Evolutionary conservation across 1,140 invertebrate species (phyloP), one percentile per base, ranked within the genome.

Genomic region (Papilio helenus): DNA sequence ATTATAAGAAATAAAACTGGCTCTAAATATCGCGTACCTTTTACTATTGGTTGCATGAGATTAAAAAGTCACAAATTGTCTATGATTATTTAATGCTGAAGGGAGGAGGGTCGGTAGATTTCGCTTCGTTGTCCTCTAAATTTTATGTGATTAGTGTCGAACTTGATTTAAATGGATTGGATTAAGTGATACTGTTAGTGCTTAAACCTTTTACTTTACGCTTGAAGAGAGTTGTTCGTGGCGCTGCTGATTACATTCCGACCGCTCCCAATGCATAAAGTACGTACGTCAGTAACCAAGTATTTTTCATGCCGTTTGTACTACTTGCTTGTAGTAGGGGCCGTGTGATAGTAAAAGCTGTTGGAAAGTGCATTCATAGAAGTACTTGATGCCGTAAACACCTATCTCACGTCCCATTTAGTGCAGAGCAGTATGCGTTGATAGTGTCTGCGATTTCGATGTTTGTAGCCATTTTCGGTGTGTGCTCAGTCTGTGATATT

Each of bases 291-390:
- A 94, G 88, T 91, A 89, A 87, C 86, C 84, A 88, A 89, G 86
- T 94, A 94, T 94, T 94, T 93, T 92, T 93, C 92, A 91, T 92
- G 89, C 90, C 88, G 91, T 93, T 93, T 93, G 92, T 93, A 92
- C 90, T 93, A 93, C 91, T 92, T 90, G 89, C 90, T 86, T 87
- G 87, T 90, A 93, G 88, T 92, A 90, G 90, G 87, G 88, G 89
- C 90, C 88, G 90, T 91, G 90, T 89, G 89, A 90, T 94, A 93
- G 92, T 94, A 93, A 94, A 93, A 94, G 93, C 93, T 93, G 88
- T 94, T 94, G 92, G 93, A 94, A 94, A 94, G 93, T 94, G 91
- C 86, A 92, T 90, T 92, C 87, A 87, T 90, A 93, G 83, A 85
- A 87, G 90, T 90, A 92, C 92, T 87, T 90, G 86, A 85, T 89